Base-by-base conservation (phyloP, 2,888 invertebrate species). In the Pachydiplax longipennis region DNA sequence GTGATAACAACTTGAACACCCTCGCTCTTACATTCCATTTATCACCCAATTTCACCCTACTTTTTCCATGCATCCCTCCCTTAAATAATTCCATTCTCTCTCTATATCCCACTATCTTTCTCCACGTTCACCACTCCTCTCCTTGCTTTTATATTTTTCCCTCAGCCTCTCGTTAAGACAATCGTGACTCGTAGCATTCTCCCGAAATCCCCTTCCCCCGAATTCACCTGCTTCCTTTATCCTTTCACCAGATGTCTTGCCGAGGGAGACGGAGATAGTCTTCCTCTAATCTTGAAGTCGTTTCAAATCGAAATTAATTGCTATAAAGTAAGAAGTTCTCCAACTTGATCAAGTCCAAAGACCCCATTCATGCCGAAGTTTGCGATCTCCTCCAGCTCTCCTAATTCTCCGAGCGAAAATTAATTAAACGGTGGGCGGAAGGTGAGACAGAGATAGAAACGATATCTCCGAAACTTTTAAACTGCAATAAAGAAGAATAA, bases 291-390 rank as follows among this genome's bases (percentile, higher is more conserved):
- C 87, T 87, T 37, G 87, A 87, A 87, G 87, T 87, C 87, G 87
- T 87, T 87, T 87, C 87, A 87, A 87, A 87, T 87, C 87, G 87
- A 87, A 87, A 87, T 87, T 87, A 87, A 87, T 87, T 87, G 87
- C 87, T 87, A 87, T 87, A 87, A 87, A 87, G 87, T 87, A 87
- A 73, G 87, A 61, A 87, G 87, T 87, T 87, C 87, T 61, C 87
- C 87, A 87, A 87, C 87, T 87, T 87, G 87, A 87, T 87, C 87
- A 87, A 87, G 61, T 87, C 87, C 87, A 87, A 61, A 87, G 87
- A 87, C 87, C 58, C 87, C 87, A 87, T 87, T 87, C 61, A 87
- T 87, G 61, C 87, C 87, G 61, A 87, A 87, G 87, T 87, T 87
- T 87, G 87, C 87, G 40, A 87, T 37, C 87, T 61, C 87, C 61